Conservation (phyloP, 2,888 invertebrate species). For the Ophion obscuratus region DNA sequence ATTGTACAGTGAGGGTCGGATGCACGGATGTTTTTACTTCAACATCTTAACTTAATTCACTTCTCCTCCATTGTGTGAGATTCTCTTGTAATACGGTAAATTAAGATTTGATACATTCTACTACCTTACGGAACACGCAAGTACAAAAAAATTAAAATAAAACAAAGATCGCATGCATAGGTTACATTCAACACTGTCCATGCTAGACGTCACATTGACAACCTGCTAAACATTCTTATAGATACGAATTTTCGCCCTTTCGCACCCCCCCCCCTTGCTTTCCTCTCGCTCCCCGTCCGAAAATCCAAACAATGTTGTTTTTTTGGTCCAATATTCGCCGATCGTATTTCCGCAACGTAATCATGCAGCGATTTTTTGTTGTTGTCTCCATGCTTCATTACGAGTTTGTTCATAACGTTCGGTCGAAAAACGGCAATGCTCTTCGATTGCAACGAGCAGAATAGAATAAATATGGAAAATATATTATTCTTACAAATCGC, state of each 20-base stretch:
- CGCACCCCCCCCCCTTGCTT: conserved; percentile 27
- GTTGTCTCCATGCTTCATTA: conserved; percentile 40
- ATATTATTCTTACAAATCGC: conserved; percentile 10
- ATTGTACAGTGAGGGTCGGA: conserved; percentile 27
- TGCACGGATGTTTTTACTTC: conserved; percentile 14
- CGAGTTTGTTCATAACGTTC: neutral
- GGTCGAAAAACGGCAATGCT: conserved; percentile 41
- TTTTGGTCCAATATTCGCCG: conserved; percentile 15
- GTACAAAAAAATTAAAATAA: conserved; percentile 30
- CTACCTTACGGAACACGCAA: conserved; percentile 44
- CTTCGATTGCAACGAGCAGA: neutral
- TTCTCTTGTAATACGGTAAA: conserved; percentile 46
- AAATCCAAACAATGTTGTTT: conserved; percentile 19
- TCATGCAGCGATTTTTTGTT: conserved; percentile 50
- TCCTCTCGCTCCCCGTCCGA: neutral
- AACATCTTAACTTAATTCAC: neutral
- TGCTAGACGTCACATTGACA: conserved; percentile 59
- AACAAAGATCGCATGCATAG: conserved; percentile 55
- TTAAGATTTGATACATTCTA: conserved; percentile 47
- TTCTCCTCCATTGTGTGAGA: conserved; percentile 33
- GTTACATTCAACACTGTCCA: conserved; percentile 60
- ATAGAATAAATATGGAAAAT: conserved; percentile 48
- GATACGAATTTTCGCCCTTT: conserved; percentile 38
- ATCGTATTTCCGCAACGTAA: conserved; percentile 1
- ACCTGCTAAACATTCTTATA: conserved; percentile 52